These are phyloP conservation scores for Bombus polaris DNA, from an alignment of 1,140 invertebrate species.

Conservation along the genomic window DNA sequence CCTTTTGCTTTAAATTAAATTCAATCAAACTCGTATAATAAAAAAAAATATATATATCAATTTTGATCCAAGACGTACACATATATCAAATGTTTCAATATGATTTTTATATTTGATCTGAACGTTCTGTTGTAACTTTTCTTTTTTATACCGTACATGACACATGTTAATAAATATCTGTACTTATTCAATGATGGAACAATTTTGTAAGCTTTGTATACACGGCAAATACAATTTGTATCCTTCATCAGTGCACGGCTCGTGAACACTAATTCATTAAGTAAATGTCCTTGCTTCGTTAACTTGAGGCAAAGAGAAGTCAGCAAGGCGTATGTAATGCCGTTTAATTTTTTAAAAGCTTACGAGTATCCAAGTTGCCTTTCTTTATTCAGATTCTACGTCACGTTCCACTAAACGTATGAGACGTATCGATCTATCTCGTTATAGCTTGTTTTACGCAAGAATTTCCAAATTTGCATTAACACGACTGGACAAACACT, in stretches of 20 bases:
- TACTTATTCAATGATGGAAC: neutral
- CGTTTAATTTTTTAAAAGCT: neutral
- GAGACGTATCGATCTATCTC: neutral
- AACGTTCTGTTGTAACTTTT: neutral
- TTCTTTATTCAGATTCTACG: neutral
- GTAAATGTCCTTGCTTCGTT: neutral
- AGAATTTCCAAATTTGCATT: constrained; percentile 16
- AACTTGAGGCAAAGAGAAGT: neutral
- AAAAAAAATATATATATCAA: too few species aligned
- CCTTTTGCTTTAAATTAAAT: too few species aligned
- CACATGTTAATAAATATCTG: neutral
- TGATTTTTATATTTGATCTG: neutral
- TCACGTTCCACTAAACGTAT: neutral
- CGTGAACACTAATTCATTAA: neutral
- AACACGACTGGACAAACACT: neutral
- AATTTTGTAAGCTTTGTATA: neutral
- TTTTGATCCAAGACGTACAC: too few species aligned
- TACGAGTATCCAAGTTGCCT: neutral
- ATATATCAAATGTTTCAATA: neutral
- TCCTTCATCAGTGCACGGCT: neutral
- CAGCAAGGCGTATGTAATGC: neutral
- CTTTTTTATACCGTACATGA: neutral
- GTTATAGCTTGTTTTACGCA: neutral
- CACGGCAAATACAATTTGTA: neutral
- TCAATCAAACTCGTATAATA: too few species aligned